These are phyloP conservation scores for Drepanosiphum platanoidis DNA, from an alignment of 2,888 invertebrate genomes.

Conservation along the genomic window DNA sequence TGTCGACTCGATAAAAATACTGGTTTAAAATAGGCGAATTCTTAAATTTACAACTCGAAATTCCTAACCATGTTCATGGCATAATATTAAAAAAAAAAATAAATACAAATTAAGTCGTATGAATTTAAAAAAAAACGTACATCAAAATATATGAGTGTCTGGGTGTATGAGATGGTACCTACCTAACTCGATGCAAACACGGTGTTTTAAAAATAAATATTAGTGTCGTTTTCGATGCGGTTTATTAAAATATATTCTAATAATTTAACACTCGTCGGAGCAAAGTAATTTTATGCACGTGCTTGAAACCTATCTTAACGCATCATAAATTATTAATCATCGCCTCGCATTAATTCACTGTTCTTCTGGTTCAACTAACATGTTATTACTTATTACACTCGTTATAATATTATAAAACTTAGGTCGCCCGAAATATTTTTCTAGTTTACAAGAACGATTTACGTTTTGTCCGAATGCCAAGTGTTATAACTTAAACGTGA, in stretches of 20 bases:
- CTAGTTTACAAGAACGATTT: constrained; percentile 21
- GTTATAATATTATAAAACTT: too few relatives aligned
- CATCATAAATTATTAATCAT: constrained; percentile 1
- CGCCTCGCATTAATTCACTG: constrained; percentile 11
- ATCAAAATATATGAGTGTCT: too few relatives aligned
- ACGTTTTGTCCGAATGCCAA: constrained; percentile 35
- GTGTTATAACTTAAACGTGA: constrained; percentile 15
- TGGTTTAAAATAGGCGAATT: too few relatives aligned
- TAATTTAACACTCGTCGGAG: not conserved
- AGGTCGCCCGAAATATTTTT: constrained; percentile 4
- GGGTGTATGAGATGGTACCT: too few relatives aligned
- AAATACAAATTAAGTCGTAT: too few relatives aligned
- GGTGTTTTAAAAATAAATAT: not conserved
- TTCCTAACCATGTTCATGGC: too few relatives aligned
- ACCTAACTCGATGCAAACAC: too few relatives aligned
- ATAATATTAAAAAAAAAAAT: too few relatives aligned
- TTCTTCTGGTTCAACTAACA: not conserved
- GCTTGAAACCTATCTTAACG: not conserved
- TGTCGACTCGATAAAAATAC: too few relatives aligned
- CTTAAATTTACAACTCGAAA: too few relatives aligned
- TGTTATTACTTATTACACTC: not conserved
- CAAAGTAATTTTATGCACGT: not conserved
- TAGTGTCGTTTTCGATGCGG: not conserved
- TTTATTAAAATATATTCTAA: not conserved
- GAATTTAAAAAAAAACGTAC: too few relatives aligned